Evolutionary conservation across 2,888 invertebrate species (phyloP).

Genomic region (Ctenicera cuprea): DNA sequence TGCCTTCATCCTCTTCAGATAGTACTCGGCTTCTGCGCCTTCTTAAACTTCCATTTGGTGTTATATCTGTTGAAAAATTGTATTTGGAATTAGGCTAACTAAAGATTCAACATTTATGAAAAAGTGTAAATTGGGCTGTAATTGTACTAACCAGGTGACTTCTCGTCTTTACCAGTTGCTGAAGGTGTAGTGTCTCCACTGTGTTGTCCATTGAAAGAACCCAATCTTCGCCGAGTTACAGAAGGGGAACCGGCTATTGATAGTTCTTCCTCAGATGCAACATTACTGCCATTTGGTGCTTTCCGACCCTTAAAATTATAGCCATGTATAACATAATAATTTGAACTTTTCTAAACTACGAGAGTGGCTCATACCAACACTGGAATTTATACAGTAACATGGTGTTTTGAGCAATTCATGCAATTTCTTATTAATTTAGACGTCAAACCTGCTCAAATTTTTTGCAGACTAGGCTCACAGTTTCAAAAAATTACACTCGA

Average conservation of each 20-base stretch:
- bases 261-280: constrained; percentile 79
- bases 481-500: no score
- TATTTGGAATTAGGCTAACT: no score
- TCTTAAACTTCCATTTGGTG: constrained; percentile 91
- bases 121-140: neutral
- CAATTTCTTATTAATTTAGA: no score
- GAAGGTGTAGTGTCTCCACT: constrained; percentile 61
- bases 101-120: no score
- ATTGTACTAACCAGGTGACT: constrained; percentile 72
- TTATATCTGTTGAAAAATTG: constrained; percentile 79
- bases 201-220: constrained; percentile 77
- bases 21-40: constrained; percentile 87
- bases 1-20: constrained; percentile 88
- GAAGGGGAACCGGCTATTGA: constrained; percentile 81
- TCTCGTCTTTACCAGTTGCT: constrained; percentile 72
- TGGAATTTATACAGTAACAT: no score
- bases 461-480: no score
- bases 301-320: constrained; percentile 62
- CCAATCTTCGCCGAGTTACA: constrained; percentile 79
- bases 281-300: constrained; percentile 71
- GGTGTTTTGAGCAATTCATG: no score
- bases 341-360: no score
- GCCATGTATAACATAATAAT: neutral
- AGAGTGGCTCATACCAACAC: no score
- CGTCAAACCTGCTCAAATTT: no score